Evolutionary conservation across 2,888 invertebrate species (phyloP).

Genomic region (Ennomos erosarius): DNA sequence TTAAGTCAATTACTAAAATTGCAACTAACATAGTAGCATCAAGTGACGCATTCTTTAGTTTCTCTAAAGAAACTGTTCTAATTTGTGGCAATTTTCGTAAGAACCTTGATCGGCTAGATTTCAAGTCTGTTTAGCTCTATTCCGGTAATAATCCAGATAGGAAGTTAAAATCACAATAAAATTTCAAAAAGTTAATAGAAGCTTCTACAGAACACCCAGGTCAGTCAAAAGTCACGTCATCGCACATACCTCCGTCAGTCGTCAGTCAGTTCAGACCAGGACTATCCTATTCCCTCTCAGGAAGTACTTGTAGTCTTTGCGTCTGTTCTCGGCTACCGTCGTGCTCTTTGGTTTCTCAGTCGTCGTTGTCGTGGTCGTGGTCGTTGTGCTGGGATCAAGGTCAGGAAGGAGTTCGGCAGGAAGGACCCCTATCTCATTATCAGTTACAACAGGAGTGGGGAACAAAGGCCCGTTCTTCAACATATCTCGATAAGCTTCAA

Average conservation of each 20-base stretch:
- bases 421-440: conserved; percentile 76
- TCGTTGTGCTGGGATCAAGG: conserved; percentile 37
- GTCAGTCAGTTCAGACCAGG: conserved; percentile 70
- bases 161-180: neutral
- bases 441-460: conserved; percentile 72
- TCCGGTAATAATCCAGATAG: neutral
- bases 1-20: conserved; percentile 5
- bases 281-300: conserved; percentile 81
- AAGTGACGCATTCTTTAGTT: neutral
- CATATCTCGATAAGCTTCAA: conserved; percentile 62
- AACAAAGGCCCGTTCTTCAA: conserved; percentile 62
- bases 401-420: conserved; percentile 71
- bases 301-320: conserved; percentile 76
- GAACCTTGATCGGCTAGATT: no score
- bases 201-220: conserved; percentile 15
- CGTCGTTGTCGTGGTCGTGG: conserved; percentile 51
- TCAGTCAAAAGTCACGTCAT: conserved; percentile 35
- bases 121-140: neutral
- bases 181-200: neutral
- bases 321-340: conserved; percentile 59
- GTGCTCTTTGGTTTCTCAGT: conserved; percentile 54
- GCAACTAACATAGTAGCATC: neutral
- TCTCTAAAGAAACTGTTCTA: no score
- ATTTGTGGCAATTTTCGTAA: no score
- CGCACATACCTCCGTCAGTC: conserved; percentile 49